Evolutionary conservation across 2,797 vertebrate species (phyloP).

Genomic region (Cossypha niveicapilla): DNA sequence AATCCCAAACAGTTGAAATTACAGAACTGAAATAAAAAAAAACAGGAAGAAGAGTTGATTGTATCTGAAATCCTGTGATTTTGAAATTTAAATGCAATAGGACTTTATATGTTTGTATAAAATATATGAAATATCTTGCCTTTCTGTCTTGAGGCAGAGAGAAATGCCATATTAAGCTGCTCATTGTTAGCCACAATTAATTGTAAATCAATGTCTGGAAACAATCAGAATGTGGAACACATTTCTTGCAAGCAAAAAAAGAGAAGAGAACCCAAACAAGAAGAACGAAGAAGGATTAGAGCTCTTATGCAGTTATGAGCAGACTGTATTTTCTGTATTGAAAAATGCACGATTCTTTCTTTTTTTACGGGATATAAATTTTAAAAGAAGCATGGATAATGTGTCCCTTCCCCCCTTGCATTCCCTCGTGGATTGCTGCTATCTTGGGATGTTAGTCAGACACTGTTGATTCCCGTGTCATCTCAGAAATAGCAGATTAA

Average conservation of each 20-base stretch:
- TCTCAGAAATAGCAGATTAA: background rate
- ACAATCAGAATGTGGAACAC: background rate
- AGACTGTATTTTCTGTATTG: background rate
- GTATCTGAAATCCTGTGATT: background rate
- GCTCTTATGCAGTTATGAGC: background rate
- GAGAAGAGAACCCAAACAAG: background rate
- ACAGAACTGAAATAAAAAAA: background rate
- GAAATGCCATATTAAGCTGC: background rate
- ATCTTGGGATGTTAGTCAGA: background rate
- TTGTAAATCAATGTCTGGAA: background rate
- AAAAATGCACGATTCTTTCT: background rate
- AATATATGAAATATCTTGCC: background rate
- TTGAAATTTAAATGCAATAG: background rate
- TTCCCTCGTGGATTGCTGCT: background rate
- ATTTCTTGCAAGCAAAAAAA: background rate
- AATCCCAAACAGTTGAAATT: background rate
- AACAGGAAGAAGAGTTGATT: background rate
- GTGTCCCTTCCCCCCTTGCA: accelerated
- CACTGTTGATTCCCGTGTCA: background rate
- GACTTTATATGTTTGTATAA: background rate
- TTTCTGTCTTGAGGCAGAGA: background rate
- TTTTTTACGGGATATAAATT: background rate
- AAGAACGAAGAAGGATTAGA: background rate
- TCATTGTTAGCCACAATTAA: background rate
- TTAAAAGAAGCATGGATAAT: background rate